Conservation (phyloP, 1,140 invertebrate genomes). For the Phymorhynchus buccinoides region DNA sequence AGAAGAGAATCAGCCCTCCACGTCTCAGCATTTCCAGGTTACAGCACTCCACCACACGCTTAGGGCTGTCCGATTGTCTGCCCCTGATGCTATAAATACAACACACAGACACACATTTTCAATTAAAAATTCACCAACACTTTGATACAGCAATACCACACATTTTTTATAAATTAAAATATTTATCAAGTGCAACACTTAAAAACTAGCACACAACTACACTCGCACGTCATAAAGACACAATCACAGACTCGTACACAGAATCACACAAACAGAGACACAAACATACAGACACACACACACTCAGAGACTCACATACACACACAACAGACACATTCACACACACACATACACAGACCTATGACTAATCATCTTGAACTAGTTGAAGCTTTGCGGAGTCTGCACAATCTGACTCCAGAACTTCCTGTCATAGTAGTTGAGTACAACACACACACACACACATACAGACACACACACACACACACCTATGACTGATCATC, state of each 20-base stretch:
- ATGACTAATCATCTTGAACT: constrained; percentile 61
- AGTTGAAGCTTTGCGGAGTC: constrained; percentile 69
- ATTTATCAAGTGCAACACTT: too few relatives aligned
- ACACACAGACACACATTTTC: constrained; percentile 3
- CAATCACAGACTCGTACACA: too few relatives aligned
- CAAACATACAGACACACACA: too few relatives aligned
- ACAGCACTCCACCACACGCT: constrained; percentile 55
- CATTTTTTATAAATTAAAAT: too few relatives aligned
- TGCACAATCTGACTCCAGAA: constrained; percentile 76
- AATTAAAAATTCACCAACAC: too few relatives aligned
- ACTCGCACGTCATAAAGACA: too few relatives aligned
- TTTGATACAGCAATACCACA: too few relatives aligned
- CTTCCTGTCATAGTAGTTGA: too few relatives aligned
- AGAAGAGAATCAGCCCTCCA: constrained; percentile 79
- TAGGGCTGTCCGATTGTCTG: constrained; percentile 39
- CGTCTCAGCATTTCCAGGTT: constrained; percentile 77
- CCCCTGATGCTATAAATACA: constrained; percentile 46
- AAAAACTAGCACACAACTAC: too few relatives aligned
- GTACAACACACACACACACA: constrained; percentile 64
- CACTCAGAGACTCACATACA: too few relatives aligned
- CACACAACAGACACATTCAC: too few relatives aligned
- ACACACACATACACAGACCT: constrained; percentile 37
- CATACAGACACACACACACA: constrained; percentile 72
- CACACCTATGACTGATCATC: constrained; percentile 63
- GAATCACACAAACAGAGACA: too few relatives aligned